These are phyloP conservation scores for Lumbricus terrestris DNA, from an alignment of 2,888 invertebrate species.

Conservation along the genomic window DNA sequence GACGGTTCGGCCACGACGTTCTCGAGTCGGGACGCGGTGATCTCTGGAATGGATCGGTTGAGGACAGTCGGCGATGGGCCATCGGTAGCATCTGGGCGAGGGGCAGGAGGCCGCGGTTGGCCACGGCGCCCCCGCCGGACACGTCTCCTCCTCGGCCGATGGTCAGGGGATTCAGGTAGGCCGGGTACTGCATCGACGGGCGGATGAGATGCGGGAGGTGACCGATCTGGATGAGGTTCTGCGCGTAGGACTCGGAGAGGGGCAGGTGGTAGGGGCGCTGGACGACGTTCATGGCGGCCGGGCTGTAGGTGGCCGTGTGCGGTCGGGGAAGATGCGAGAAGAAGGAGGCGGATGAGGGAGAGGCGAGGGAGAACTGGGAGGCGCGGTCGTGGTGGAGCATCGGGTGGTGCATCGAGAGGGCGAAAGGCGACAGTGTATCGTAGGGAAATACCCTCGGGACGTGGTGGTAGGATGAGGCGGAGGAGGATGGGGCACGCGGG, in stretches of 20 bases:
- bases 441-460: not conserved
- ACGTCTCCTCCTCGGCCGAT: not conserved
- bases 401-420: not conserved
- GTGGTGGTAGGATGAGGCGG: not conserved
- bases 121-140: not conserved
- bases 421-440: not conserved
- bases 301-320: not conserved
- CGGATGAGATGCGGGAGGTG: not conserved
- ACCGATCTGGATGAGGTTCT: conserved; percentile 9
- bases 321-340: not conserved
- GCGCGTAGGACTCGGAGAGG: not conserved
- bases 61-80: not conserved
- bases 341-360: not conserved
- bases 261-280: not conserved
- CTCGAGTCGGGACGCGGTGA: not conserved
- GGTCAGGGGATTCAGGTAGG: not conserved
- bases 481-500: not conserved
- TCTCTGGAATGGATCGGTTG: not conserved
- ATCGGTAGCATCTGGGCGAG: not conserved
- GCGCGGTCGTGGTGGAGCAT: not conserved
- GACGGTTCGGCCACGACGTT: not conserved
- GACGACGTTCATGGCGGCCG: not conserved
- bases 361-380: not conserved
- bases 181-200: not conserved
- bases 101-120: not conserved